These are phyloP conservation scores for Tragelaphus imberbis DNA, from an alignment of 2,113 vertebrate species.

Conservation along the genomic window DNA sequence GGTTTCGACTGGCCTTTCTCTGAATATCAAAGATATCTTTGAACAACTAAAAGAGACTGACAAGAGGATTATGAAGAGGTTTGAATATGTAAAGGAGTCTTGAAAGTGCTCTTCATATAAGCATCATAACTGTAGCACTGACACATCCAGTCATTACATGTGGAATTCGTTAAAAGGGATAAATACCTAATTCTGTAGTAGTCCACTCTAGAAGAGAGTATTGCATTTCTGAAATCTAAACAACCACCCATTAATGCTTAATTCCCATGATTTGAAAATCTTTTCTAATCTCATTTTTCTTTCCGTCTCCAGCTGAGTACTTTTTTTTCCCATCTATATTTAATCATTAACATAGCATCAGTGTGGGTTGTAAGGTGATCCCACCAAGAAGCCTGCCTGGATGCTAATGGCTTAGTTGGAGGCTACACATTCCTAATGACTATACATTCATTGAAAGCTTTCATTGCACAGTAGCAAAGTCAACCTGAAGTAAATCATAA, in stretches of 20 bases:
- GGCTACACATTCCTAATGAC: slow-evolving; percentile 44
- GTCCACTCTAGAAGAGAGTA: slow-evolving; percentile 42
- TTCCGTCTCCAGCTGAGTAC: slow-evolving; percentile 59
- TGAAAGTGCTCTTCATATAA: background rate
- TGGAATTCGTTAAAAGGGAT: slow-evolving; percentile 62
- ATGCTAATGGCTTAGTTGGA: slow-evolving; percentile 62
- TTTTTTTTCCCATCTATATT: slow-evolving; percentile 45
- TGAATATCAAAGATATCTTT: background rate
- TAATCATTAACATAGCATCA: slow-evolving; percentile 66
- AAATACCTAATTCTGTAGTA: slow-evolving; percentile 56
- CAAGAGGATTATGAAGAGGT: background rate
- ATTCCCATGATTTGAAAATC: slow-evolving; percentile 58
- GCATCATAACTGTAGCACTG: background rate
- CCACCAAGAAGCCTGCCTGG: slow-evolving; percentile 51
- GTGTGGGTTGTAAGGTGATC: slow-evolving; percentile 64
- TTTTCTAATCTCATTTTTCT: slow-evolving; percentile 68
- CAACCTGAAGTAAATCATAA: slow-evolving; percentile 58
- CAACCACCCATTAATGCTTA: slow-evolving; percentile 34
- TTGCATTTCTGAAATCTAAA: slow-evolving; percentile 67
- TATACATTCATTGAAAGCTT: slow-evolving; percentile 61
- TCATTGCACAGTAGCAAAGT: slow-evolving; percentile 67
- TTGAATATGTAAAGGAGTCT: background rate
- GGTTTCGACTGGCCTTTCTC: background rate
- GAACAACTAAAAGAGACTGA: background rate
- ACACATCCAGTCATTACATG: slow-evolving; percentile 36